phyloP scores from a whole-genome alignment of 2,797 vertebrate species.

The Sebastes wilsoni region DNA sequence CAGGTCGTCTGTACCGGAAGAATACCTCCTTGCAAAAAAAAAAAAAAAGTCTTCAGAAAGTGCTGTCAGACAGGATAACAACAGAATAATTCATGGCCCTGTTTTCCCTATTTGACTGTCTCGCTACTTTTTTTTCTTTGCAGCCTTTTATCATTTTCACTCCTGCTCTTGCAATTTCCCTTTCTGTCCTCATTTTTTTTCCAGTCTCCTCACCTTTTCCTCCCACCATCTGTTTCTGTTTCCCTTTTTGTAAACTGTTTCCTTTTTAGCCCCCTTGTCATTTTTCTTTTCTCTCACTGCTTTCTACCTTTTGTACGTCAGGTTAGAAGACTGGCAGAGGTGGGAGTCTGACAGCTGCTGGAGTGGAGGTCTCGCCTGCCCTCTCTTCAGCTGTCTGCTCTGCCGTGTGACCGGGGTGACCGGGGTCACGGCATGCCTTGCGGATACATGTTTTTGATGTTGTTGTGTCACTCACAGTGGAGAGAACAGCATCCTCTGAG shows the following conservation, averaged over 20 bases:
- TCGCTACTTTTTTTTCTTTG: constrained; percentile 8
- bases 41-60: constrained; percentile 43
- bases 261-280: constrained; percentile 3
- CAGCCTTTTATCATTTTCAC: constrained; percentile 31
- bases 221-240: constrained; percentile 19
- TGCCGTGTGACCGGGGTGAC: constrained; percentile 36
- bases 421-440: constrained; percentile 55
- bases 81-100: constrained; percentile 72
- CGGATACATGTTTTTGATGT: constrained; percentile 71
- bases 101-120: constrained; percentile 40
- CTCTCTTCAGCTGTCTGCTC: constrained; percentile 63
- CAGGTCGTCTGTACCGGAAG: constrained; percentile 54
- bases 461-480: constrained; percentile 63
- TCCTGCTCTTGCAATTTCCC: constrained; percentile 18
- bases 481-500: constrained; percentile 20
- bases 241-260: not conserved
- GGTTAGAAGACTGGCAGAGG: constrained; percentile 27
- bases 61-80: constrained; percentile 62
- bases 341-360: constrained; percentile 60
- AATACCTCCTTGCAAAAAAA: constrained; percentile 42
- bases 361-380: constrained; percentile 7
- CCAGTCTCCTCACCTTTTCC: constrained; percentile 1
- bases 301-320: constrained; percentile 37
- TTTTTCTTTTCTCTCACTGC: constrained; percentile 5
- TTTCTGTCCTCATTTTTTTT: not conserved